Evolutionary conservation across 1,140 invertebrate genomes (phyloP).

Genomic region (Eupristina koningsbergeri): DNA sequence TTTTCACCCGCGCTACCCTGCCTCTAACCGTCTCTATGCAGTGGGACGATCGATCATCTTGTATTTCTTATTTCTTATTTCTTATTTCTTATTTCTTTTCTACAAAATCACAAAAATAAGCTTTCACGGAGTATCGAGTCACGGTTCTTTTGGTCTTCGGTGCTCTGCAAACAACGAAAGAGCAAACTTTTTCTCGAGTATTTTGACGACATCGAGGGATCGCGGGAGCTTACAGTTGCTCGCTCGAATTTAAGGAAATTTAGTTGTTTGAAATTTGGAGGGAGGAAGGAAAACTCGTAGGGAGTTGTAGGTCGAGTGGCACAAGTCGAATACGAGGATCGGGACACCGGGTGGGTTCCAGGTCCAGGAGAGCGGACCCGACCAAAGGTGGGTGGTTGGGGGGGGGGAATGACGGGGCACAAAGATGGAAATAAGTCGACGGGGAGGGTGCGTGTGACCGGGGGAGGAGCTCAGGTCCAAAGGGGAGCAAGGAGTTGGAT

Average conservation of each 20-base stretch:
- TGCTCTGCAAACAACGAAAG: constrained; percentile 43
- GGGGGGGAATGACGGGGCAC: neutral
- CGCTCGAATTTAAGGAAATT: neutral
- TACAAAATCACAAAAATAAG: constrained; percentile 54
- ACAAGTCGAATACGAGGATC: no score
- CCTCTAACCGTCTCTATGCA: constrained; percentile 17
- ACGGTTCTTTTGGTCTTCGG: constrained; percentile 29
- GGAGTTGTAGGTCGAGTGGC: no score
- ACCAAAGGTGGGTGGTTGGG: neutral
- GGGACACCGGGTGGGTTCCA: no score
- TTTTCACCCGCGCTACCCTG: constrained; percentile 31
- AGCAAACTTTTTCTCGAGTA: constrained; percentile 40
- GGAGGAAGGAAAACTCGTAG: no score
- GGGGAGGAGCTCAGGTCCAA: neutral
- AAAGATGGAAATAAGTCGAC: no score
- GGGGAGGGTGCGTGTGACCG: no score
- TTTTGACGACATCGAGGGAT: constrained; percentile 27
- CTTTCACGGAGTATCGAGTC: constrained; percentile 51
- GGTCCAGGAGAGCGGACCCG: no score
- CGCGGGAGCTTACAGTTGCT: neutral
- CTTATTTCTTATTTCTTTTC: constrained; percentile 37
- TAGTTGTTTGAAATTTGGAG: no score
- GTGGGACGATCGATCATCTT: constrained; percentile 42
- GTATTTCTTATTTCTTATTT: constrained; percentile 30
- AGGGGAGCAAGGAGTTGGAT: neutral